These are phyloP conservation scores for Stomorhina lunata DNA, from an alignment of 2,888 invertebrate genomes.

Conservation along the genomic window DNA sequence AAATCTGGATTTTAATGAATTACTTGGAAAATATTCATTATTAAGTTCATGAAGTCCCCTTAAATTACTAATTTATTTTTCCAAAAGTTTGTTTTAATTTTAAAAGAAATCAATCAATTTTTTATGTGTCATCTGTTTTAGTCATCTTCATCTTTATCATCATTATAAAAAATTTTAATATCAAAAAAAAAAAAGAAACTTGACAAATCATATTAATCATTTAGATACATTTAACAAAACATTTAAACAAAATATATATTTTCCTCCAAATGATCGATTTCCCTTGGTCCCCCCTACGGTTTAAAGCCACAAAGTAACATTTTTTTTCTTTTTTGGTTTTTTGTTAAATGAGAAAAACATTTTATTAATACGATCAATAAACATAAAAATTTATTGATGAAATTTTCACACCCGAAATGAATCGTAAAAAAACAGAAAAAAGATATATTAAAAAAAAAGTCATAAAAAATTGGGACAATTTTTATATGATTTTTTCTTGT, in stretches of 20 bases:
- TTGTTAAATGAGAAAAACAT: conserved; percentile 43
- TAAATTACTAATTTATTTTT: too few relatives aligned
- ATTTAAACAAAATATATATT: conserved; percentile 26
- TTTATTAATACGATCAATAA: conserved; percentile 66
- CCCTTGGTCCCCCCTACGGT: background rate
- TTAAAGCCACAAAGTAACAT: background rate
- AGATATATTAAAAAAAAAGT: conserved; percentile 17
- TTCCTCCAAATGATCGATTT: background rate
- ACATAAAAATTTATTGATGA: conserved; percentile 65
- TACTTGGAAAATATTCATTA: too few relatives aligned
- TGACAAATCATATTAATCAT: conserved; percentile 61
- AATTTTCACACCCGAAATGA: conserved; percentile 62
- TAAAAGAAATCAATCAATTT: too few relatives aligned
- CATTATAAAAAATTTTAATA: too few relatives aligned
- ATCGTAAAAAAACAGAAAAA: conserved; percentile 19
- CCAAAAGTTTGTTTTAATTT: too few relatives aligned
- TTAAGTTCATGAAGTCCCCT: too few relatives aligned
- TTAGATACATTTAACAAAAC: conserved; percentile 49
- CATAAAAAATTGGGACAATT: conserved; percentile 51
- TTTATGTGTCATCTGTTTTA: conserved; percentile 54
- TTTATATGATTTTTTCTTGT: conserved; percentile 44
- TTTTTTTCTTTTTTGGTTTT: background rate
- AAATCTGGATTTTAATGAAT: too few relatives aligned
- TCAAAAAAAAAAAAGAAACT: conserved; percentile 45
- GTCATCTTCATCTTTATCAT: too few relatives aligned